Evolutionary conservation across 2,888 invertebrate genomes (phyloP).

Genomic region (Rhingia rostrata): DNA sequence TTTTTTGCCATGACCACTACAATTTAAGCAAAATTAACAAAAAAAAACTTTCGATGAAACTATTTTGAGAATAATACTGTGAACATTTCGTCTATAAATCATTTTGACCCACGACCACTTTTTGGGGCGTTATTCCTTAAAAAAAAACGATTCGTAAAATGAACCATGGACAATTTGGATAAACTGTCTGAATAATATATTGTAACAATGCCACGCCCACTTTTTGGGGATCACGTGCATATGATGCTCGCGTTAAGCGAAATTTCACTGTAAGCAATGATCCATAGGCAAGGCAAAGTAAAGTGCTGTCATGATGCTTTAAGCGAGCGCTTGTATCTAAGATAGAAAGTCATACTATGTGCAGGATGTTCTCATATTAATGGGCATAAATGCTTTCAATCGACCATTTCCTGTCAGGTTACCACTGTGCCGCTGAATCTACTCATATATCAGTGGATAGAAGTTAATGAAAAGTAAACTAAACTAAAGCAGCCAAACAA

Average conservation of each 20-base stretch:
- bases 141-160: too few species aligned
- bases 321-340: constrained; percentile 27
- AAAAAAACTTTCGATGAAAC: too few species aligned
- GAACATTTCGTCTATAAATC: too few species aligned
- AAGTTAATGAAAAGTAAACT: constrained; percentile 68
- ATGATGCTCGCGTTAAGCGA: neutral
- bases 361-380: constrained; percentile 84
- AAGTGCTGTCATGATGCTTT: constrained; percentile 29
- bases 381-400: constrained; percentile 80
- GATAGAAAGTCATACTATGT: constrained; percentile 48
- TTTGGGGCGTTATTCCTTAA: too few species aligned
- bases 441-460: constrained; percentile 49
- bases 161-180: too few species aligned
- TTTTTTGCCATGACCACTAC: too few species aligned
- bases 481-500: constrained; percentile 52
- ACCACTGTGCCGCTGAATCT: constrained; percentile 70
- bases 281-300: constrained; percentile 13
- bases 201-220: too few species aligned
- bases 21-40: too few species aligned
- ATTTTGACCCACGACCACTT: too few species aligned
- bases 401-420: constrained; percentile 80
- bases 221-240: too few species aligned
- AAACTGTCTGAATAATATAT: too few species aligned
- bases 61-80: too few species aligned
- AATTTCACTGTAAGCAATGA: constrained; percentile 4